Evolutionary conservation across 2,113 vertebrate species (phyloP).

Genomic region (Microcebus tavaratra): DNA sequence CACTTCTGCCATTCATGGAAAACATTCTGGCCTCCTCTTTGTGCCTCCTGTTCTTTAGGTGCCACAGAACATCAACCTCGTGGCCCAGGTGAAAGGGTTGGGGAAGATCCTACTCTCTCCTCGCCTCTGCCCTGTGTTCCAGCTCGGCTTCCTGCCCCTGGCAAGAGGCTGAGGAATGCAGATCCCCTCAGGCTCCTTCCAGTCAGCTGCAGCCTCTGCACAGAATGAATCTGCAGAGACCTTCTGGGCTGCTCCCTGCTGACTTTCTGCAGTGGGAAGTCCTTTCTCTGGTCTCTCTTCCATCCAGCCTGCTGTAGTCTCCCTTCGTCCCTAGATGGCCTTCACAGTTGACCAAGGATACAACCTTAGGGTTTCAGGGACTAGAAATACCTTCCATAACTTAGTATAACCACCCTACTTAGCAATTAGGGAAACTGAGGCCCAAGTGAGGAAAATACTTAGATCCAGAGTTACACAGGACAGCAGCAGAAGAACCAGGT

Average conservation of each 20-base stretch:
- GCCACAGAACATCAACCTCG: background rate
- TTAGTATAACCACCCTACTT: background rate
- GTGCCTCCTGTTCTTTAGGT: slow-evolving; percentile 25
- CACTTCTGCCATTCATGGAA: background rate
- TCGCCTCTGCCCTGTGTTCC: background rate
- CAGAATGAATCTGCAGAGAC: background rate
- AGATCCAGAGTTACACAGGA: background rate
- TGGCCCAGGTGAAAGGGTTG: rapidly evolving
- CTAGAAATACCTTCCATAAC: background rate
- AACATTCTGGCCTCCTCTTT: background rate
- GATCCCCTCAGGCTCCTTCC: background rate
- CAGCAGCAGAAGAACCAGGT: background rate
- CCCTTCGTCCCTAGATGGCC: background rate
- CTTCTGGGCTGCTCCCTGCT: background rate
- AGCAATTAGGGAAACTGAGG: background rate
- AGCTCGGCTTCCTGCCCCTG: background rate
- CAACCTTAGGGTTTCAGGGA: background rate
- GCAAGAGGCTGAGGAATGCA: background rate
- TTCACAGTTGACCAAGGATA: background rate
- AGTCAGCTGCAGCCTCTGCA: background rate
- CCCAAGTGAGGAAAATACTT: background rate
- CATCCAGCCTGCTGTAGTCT: background rate
- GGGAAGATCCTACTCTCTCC: background rate
- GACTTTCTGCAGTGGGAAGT: background rate
- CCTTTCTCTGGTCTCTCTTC: background rate